Evolutionary conservation across 2,797 vertebrate genomes (phyloP), one percentile per base, ranked within the genome.

Genomic region (Pyrrhura leucotis): DNA sequence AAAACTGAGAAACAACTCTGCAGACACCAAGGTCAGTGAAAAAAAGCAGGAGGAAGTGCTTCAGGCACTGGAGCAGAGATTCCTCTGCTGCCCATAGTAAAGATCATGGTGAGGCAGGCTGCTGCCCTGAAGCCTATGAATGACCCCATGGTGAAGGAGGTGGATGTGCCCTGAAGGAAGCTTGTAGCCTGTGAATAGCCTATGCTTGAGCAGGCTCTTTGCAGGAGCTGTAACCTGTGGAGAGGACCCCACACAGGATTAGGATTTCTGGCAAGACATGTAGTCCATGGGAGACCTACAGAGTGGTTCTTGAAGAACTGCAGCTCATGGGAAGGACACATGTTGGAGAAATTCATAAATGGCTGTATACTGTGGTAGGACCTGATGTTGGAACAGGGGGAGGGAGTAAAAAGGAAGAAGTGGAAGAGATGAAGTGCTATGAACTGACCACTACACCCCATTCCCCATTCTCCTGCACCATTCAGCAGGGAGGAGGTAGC

Each of bases 241-340:
- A 76, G 29, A 72, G 26, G 9, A 68, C 16, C 45, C n/a, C 10
- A 22, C 0, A 0, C 0, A 9, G 35, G 29, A 33, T 76, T 31
- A 71, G 6, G 18, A n/a, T 68, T 81, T 85, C 37, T 90, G 37
- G 16, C 18, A 56, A 54, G 26, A 47, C 3, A 1, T 14, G 10
- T 47, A 59, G 29, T 9, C 62, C 23, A 10, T 21, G 11, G 11
- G 6, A 17, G 14, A 62, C 11, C 28, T 33, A 31, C 4, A 91
- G 14, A 58, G 10, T 17, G 51, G 44, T 45, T 53, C 66, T 48
- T n/a, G 31, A 63, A 76, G 53, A 54, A 5, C 25, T 53, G 11
- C 31, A 39, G 28, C 17, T 28, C 4, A 0, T 17, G 28, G 31
- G 37, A 88, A 26, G 2, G 26, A 62, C 11, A 20, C 47, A 47